Base-by-base conservation (phyloP, 2,797 vertebrate genomes). In the Smutsia temminckii region DNA sequence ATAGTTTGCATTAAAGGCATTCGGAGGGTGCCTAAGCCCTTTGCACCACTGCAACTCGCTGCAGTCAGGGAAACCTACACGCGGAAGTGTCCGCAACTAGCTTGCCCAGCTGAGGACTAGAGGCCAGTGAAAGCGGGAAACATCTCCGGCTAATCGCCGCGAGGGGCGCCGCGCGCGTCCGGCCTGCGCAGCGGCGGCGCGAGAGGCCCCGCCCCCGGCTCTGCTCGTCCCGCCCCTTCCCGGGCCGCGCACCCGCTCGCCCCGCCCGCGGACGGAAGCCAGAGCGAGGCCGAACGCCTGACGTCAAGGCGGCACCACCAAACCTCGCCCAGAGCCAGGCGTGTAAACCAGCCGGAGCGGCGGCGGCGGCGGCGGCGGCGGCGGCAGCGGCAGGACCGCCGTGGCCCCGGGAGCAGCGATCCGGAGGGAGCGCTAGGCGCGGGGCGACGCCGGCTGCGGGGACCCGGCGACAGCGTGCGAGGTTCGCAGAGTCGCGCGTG, bases 301-400 rank as follows among this genome's bases (percentile, higher is more conserved):
- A 98, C 98, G 98, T 98, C 98, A 98, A 97, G 98, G 98, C 98
- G 98, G 97, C 98, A 97, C 98, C 97, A 97, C 95, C 97, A 97
- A 98, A 98, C 98, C 98, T 98, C 98, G 98, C 98, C 98, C 98
- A 98, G 98, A 98, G 97, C 97, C 97, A 96, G 97, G 97, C 97
- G 95, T 97, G 96, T 95, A 95, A 94, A 97, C 61, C 97, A 98
- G 98, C 98, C 97, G 93, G 98, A 98, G 97, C 97, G 98, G 98
- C 97, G 97, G 97, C 97, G 96, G 97, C 92, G 89, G 98, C 97
- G 97, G 97, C 97, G 96, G 97, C 92, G 89, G 98, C 95, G 93
- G 95, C 85, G 91, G 96, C 23, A 91, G 96, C 78, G 95, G 96
- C 78, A 83, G 89, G 68, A 97, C 55, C 83, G 97, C 97, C 91